These are phyloP conservation scores for Philaethria dido DNA, from an alignment of 2,888 invertebrate genomes.

Conservation along the genomic window DNA sequence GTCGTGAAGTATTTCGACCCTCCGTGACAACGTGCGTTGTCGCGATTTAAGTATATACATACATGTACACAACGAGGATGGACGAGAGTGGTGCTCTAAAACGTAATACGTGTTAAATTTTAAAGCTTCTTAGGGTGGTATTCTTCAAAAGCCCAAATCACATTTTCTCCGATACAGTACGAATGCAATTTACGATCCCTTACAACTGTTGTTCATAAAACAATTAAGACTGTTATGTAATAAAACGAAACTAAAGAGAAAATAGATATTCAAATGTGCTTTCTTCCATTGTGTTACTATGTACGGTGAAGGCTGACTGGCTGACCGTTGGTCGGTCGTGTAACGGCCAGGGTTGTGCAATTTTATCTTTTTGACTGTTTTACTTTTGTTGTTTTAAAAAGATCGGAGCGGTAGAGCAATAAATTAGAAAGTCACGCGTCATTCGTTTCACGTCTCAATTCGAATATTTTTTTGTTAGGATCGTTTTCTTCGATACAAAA, in stretches of 20 bases:
- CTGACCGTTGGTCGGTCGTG: background rate
- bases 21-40: background rate
- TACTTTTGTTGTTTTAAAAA: conserved; percentile 53
- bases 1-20: conserved; percentile 32
- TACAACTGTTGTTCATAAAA: conserved; percentile 16
- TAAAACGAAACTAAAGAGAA: conserved; percentile 23
- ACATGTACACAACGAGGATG: background rate
- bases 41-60: background rate
- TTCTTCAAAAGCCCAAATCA: conserved; percentile 2
- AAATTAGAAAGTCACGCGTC: conserved; percentile 69
- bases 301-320: no score
- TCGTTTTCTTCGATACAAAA: conserved; percentile 66
- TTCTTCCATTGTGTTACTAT: conserved; percentile 49
- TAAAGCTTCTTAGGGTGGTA: background rate
- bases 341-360: conserved; percentile 53
- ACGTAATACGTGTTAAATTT: conserved; percentile 35
- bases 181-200: conserved; percentile 13
- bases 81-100: conserved; percentile 16
- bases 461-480: conserved; percentile 53
- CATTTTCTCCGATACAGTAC: background rate
- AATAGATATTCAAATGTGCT: conserved; percentile 47
- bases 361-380: conserved; percentile 60
- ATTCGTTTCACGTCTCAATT: conserved; percentile 51
- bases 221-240: conserved; percentile 29
- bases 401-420: conserved; percentile 57